phyloP scores from a whole-genome alignment of 2,797 vertebrate genomes.

The Lepus townsendii region DNA sequence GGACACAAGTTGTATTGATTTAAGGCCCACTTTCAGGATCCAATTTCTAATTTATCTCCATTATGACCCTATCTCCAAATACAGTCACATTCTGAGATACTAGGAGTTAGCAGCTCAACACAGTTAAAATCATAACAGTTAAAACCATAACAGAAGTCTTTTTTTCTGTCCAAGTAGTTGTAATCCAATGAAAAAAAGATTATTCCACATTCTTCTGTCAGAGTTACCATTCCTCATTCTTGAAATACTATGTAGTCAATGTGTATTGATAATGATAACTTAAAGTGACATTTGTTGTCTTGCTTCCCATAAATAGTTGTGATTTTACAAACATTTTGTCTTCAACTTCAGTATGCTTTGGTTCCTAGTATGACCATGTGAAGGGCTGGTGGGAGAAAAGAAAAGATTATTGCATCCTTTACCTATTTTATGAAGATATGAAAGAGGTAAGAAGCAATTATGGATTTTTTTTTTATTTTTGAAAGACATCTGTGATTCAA shows the following conservation, averaged over 20 bases:
- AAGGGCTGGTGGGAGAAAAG: conserved; percentile 92
- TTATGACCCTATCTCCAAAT: neutral
- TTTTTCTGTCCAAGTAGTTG: neutral
- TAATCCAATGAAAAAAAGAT: neutral
- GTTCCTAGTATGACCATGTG: conserved; percentile 92
- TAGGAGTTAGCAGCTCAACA: neutral
- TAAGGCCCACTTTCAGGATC: neutral
- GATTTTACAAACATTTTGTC: conserved; percentile 16
- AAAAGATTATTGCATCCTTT: conserved; percentile 89
- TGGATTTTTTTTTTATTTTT: neutral
- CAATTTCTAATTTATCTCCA: neutral
- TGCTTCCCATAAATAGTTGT: conserved; percentile 21
- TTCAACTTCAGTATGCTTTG: conserved; percentile 88
- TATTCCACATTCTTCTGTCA: neutral
- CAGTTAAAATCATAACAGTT: neutral
- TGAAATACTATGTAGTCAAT: neutral
- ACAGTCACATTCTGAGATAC: neutral
- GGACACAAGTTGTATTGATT: neutral
- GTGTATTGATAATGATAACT: neutral
- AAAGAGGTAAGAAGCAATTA: conserved; percentile 87
- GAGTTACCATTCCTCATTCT: neutral
- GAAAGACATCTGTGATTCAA: neutral
- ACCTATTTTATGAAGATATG: conserved; percentile 94
- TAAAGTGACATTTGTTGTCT: neutral
- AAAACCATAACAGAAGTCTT: neutral